Evolutionary conservation across 2,797 vertebrate species (phyloP).

Genomic region (Threskiornis aethiopicus): DNA sequence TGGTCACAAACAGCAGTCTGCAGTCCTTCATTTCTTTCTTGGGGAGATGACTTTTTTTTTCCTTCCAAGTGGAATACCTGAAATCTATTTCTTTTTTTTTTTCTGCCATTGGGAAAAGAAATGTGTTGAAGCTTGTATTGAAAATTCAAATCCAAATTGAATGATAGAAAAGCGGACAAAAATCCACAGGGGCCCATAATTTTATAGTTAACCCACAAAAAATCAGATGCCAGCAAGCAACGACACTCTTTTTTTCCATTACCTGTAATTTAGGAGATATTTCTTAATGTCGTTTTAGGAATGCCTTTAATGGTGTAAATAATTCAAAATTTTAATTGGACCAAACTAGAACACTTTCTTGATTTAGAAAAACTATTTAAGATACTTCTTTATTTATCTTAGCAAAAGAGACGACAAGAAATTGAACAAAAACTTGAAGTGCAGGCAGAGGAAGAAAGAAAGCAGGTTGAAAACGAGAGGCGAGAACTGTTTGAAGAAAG

Average conservation of each 20-base stretch:
- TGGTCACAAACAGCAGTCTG: background rate
- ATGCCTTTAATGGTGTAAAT: background rate
- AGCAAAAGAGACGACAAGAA: constrained; percentile 95
- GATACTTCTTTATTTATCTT: background rate
- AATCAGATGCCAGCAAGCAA: background rate
- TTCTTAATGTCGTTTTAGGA: background rate
- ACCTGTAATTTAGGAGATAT: background rate
- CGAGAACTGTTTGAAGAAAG: constrained; percentile 96
- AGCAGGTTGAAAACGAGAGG: constrained; percentile 94
- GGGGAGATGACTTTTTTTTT: background rate
- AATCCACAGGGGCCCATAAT: background rate
- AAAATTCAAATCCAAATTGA: background rate
- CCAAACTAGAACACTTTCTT: background rate
- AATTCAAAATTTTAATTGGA: background rate
- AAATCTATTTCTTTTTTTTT: background rate
- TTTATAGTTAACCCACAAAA: background rate
- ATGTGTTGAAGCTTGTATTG: background rate
- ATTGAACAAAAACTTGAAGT: constrained; percentile 99
- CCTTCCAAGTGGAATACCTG: background rate
- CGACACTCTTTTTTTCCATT: background rate
- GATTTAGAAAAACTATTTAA: background rate
- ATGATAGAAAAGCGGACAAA: background rate
- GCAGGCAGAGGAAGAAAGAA: constrained; percentile 94
- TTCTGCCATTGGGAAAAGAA: accelerated
- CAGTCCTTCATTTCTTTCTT: background rate